Evolutionary conservation across 2,797 vertebrate genomes (phyloP).

Genomic region (Notolabrus celidotus): DNA sequence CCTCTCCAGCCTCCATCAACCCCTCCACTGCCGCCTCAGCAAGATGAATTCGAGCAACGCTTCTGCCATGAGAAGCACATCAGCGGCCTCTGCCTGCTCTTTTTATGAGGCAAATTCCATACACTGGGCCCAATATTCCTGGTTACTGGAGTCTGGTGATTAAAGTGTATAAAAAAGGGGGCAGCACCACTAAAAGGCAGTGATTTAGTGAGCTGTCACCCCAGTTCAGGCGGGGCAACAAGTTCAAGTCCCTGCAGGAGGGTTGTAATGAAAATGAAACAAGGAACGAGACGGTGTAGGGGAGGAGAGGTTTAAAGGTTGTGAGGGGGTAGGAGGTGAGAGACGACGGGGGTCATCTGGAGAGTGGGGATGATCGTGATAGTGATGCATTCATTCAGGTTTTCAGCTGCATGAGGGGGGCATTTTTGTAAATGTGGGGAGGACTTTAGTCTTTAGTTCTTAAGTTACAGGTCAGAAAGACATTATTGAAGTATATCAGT

Average conservation of each 20-base stretch:
- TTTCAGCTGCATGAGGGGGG: conserved; percentile 1
- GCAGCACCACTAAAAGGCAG: conserved; percentile 82
- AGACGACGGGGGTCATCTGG: conserved; percentile 45
- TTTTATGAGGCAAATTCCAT: conserved; percentile 83
- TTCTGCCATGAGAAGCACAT: conserved; percentile 82
- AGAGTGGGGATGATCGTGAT: conserved; percentile 30
- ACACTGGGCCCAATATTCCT: conserved; percentile 81
- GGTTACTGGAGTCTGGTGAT: conserved; percentile 86
- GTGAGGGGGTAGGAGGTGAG: conserved; percentile 38
- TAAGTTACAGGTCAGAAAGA: no score
- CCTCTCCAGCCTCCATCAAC: conserved; percentile 44
- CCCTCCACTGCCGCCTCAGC: conserved; percentile 62
- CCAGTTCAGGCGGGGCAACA: conserved; percentile 78
- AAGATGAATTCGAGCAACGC: conserved; percentile 77
- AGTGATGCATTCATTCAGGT: conserved; percentile 18
- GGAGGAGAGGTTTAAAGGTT: conserved; percentile 48
- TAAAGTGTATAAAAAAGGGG: conserved; percentile 87
- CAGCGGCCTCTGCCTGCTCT: conserved; percentile 69
- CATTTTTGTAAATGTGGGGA: no score
- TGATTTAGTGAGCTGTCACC: conserved; percentile 89
- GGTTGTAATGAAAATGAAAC: conserved; percentile 85
- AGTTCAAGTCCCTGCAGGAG: conserved; percentile 85
- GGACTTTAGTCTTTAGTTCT: no score
- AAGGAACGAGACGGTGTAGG: conserved; percentile 68
- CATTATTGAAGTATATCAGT: no score